These are phyloP conservation scores for Bombylius discolor DNA, from an alignment of 2,888 invertebrate genomes.

Conservation along the genomic window DNA sequence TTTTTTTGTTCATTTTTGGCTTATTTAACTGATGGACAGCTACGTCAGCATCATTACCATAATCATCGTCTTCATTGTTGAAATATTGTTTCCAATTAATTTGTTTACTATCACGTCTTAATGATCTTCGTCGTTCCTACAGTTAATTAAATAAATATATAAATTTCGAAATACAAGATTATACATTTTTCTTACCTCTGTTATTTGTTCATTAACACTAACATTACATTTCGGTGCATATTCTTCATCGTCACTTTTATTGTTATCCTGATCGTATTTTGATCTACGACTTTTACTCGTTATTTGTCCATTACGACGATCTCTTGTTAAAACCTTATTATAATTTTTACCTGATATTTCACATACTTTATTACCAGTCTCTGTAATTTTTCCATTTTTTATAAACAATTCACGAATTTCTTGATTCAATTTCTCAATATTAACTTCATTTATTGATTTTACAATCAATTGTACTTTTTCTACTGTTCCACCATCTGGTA, in stretches of 20 bases:
- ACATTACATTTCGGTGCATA: constrained; percentile 1
- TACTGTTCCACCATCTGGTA: background rate
- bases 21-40: background rate
- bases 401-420: background rate
- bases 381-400: background rate
- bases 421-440: background rate
- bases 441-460: background rate
- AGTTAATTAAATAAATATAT: background rate
- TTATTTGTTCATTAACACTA: background rate
- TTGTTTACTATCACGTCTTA: constrained; percentile 1
- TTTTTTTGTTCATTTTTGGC: background rate
- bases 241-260: constrained; percentile 1
- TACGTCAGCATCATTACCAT: background rate
- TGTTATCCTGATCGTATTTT: background rate
- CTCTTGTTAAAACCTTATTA: background rate
- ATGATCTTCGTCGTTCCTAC: background rate
- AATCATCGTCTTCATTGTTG: constrained; percentile 3
- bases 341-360: background rate
- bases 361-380: background rate
- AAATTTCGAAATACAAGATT: no score
- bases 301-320: background rate
- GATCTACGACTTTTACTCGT: constrained; percentile 1
- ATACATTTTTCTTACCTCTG: no score
- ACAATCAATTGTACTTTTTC: background rate
- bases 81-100: constrained; percentile 3